These are phyloP conservation scores for Hipparchia sbordonii DNA, from an alignment of 2,888 invertebrate species.

Conservation along the genomic window DNA sequence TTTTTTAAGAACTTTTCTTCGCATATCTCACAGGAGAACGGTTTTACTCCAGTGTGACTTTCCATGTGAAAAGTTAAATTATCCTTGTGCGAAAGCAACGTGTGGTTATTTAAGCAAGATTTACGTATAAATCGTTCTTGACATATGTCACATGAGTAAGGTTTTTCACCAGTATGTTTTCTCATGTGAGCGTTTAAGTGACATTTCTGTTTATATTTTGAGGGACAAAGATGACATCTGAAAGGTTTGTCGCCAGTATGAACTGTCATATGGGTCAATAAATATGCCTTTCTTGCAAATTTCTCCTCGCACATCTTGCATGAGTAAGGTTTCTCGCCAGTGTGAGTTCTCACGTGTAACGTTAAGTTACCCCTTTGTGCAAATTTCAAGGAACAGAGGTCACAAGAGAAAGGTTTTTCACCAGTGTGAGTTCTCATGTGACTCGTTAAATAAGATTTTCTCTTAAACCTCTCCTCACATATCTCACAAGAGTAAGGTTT, in stretches of 20 bases:
- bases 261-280: not conserved
- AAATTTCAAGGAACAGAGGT: not conserved
- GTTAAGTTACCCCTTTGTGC: not conserved
- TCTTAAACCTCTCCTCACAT: too few relatives aligned
- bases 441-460: too few relatives aligned
- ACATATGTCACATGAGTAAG: not conserved
- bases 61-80: too few relatives aligned
- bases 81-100: too few relatives aligned
- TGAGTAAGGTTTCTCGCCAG: not conserved
- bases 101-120: too few relatives aligned
- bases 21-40: too few relatives aligned
- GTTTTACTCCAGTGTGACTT: too few relatives aligned
- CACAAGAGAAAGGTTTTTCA: not conserved
- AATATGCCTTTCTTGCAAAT: not conserved
- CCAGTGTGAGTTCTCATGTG: not conserved
- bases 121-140: not conserved
- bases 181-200: not conserved
- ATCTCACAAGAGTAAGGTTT: too few relatives aligned
- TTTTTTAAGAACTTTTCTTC: too few relatives aligned
- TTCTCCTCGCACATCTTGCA: not conserved
- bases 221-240: too few relatives aligned
- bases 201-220: too few relatives aligned
- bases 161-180: not conserved
- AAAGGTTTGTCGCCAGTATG: too few relatives aligned
- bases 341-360: not conserved